Evolutionary conservation across 1,140 invertebrate genomes (phyloP).

Genomic region (Bombus consobrinus): DNA sequence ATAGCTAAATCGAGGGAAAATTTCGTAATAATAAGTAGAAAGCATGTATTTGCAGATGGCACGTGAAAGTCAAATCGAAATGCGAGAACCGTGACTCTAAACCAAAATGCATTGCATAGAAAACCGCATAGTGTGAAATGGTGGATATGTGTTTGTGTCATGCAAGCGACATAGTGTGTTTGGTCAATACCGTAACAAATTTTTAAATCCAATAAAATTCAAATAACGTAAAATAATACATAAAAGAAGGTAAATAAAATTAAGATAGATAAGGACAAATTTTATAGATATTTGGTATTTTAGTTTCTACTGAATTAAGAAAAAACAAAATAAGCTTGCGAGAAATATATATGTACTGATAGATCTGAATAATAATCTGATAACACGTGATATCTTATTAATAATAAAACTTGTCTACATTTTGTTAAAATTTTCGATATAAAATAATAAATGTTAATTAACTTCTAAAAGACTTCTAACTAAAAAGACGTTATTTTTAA

Average conservation of each 20-base stretch:
- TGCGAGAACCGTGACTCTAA: constrained; percentile 6
- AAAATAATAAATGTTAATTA: no score
- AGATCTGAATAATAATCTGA: no score
- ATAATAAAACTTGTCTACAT: no score
- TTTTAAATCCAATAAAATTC: no score
- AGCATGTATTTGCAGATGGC: constrained; percentile 10
- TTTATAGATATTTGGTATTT: background rate
- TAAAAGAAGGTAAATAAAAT: no score
- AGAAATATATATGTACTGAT: background rate
- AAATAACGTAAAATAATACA: background rate
- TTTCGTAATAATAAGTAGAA: constrained; percentile 1
- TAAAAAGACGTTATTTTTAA: no score
- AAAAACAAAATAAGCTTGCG: background rate
- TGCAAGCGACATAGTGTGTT: background rate
- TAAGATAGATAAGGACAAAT: no score
- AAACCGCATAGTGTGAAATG: constrained; percentile 9
- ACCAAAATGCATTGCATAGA: constrained; percentile 19
- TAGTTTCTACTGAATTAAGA: background rate
- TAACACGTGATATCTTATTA: no score
- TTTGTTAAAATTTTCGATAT: no score
- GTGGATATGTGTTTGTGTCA: background rate
- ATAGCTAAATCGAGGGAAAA: background rate
- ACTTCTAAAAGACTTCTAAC: no score
- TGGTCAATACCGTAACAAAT: background rate
- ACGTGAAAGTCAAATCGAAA: constrained; percentile 15